phyloP scores from a whole-genome alignment of 2,888 invertebrate genomes.

The Tachina lurida region DNA sequence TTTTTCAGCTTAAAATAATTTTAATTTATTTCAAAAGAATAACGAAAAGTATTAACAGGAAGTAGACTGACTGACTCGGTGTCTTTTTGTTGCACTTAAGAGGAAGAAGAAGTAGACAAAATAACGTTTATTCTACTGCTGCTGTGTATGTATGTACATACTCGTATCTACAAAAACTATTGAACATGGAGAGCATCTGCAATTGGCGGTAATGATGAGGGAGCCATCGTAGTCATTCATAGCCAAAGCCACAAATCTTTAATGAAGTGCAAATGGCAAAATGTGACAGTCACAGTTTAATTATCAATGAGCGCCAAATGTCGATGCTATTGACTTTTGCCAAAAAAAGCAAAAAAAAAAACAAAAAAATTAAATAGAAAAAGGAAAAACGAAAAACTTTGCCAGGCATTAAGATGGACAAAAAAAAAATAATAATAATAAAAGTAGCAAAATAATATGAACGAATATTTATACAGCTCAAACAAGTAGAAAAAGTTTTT shows the following conservation, averaged over 20 bases:
- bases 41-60: constrained; percentile 40
- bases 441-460: constrained; percentile 11
- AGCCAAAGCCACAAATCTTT: constrained; percentile 69
- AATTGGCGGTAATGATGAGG: constrained; percentile 11
- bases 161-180: not conserved
- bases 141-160: not conserved
- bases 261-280: constrained; percentile 72
- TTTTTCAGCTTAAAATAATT: constrained; percentile 50
- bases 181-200: constrained; percentile 23
- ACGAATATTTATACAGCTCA: constrained; percentile 45
- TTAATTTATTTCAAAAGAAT: constrained; percentile 46
- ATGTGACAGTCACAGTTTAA: constrained; percentile 72
- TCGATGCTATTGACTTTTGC: constrained; percentile 71
- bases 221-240: constrained; percentile 20
- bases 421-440: not conserved
- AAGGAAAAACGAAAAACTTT: constrained; percentile 33
- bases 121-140: not conserved
- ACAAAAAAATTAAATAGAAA: constrained; percentile 19
- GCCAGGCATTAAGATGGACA: constrained; percentile 28
- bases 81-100: not conserved
- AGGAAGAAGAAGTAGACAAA: not conserved
- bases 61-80: constrained; percentile 29
- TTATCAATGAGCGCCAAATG: constrained; percentile 71
- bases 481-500: constrained; percentile 65
- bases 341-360: constrained; percentile 14